A percentile compares a stretch with the other conserved stretches of the same genome.
Evolutionary conservation across 2,888 invertebrate genomes (phyloP).

Genomic region (Drosophila monieri): DNA sequence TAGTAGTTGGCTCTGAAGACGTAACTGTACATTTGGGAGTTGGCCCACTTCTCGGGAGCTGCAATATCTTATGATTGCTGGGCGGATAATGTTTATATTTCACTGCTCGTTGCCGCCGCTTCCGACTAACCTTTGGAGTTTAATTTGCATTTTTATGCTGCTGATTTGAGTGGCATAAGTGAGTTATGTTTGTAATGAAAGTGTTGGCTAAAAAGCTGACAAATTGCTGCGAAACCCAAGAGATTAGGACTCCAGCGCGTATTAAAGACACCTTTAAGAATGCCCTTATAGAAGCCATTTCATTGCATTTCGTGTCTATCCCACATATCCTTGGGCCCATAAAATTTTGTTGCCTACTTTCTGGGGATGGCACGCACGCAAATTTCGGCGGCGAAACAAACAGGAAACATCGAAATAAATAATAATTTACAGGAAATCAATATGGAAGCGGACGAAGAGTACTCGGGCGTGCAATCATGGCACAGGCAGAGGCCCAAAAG

Average conservation of each 20-base stretch:
- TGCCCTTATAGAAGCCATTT: background rate
- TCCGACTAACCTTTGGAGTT: conserved; percentile 49
- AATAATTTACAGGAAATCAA: conserved; percentile 63
- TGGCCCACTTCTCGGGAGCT: conserved; percentile 28
- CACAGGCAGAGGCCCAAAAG: conserved; percentile 28
- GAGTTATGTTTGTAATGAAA: conserved; percentile 30
- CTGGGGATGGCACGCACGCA: conserved; percentile 35
- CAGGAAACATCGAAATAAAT: conserved; percentile 28
- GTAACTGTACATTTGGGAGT: conserved; percentile 68
- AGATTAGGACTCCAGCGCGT: background rate
- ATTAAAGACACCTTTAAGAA: background rate
- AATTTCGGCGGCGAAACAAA: conserved; percentile 32
- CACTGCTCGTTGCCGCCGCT: conserved; percentile 10
- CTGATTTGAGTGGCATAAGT: conserved; percentile 40
- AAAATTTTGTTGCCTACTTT: conserved; percentile 71
- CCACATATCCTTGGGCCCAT: conserved; percentile 58
- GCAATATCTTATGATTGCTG: conserved; percentile 34
- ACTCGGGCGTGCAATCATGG: conserved; percentile 63
- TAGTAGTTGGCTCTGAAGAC: conserved; percentile 63
- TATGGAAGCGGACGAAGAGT: conserved; percentile 42
- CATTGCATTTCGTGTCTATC: conserved; percentile 51
- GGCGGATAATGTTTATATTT: conserved; percentile 45
- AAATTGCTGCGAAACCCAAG: conserved; percentile 1
- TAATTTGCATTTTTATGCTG: conserved; percentile 67
- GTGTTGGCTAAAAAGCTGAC: conserved; percentile 16